Percentiles rank a stretch among this genome's conserved stretches.
Conservation (phyloP, 2,113 vertebrate genomes). For the Gallinago jamesoni region DNA sequence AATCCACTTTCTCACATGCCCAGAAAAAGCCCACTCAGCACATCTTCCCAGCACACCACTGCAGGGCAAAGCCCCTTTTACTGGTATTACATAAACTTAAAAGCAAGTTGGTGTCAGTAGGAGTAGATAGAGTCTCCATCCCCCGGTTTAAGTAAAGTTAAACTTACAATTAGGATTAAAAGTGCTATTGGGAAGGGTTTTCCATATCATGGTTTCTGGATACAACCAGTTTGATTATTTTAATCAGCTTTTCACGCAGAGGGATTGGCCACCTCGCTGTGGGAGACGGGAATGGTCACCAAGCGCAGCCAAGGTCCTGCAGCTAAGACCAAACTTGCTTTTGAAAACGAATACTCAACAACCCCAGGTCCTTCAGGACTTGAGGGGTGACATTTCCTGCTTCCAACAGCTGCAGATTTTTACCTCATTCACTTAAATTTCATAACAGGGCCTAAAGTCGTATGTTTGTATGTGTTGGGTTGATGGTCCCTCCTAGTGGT, state of each 20-base stretch:
- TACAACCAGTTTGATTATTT: not conserved
- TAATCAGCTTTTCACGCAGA: not conserved
- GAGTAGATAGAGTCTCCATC: fast-evolving
- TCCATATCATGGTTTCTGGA: not conserved
- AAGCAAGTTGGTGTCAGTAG: not conserved
- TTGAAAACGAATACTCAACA: not conserved
- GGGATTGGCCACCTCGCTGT: too few relatives aligned
- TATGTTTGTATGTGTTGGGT: fast-evolving
- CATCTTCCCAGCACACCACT: not conserved
- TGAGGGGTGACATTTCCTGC: fast-evolving
- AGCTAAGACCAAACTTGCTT: not conserved
- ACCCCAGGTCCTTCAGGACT: not conserved
- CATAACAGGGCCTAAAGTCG: fast-evolving
- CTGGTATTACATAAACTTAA: not conserved
- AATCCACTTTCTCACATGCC: not conserved
- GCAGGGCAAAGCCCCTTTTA: not conserved
- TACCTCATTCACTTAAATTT: not conserved
- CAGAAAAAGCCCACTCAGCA: not conserved
- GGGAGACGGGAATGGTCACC: not conserved
- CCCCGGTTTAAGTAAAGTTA: not conserved
- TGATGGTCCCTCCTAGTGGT: not conserved
- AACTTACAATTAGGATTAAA: not conserved
- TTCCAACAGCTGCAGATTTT: not conserved
- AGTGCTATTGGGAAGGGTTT: not conserved
- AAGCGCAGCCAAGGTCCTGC: too few relatives aligned